These are phyloP conservation scores for Bombylius discolor DNA, from an alignment of 2,888 invertebrate genomes.

Conservation along the genomic window DNA sequence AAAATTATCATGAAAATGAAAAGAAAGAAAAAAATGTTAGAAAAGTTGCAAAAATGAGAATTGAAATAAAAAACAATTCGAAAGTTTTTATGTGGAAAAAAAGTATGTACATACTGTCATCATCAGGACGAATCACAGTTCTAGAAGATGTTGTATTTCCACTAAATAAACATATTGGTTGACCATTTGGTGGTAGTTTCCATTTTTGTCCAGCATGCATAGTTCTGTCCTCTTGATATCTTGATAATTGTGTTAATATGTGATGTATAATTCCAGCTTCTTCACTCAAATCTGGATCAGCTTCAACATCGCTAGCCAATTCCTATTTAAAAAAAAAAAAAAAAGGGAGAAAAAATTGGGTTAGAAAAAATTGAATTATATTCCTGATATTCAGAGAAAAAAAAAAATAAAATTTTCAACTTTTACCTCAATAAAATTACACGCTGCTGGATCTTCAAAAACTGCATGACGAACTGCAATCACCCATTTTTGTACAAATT, in stretches of 20 bases:
- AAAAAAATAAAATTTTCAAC: not conserved
- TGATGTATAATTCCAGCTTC: constrained; percentile 57
- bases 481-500: constrained; percentile 67
- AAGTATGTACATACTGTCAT: constrained; percentile 47
- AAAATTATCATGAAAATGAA: not conserved
- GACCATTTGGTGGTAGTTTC: constrained; percentile 56
- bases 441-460: constrained; percentile 56
- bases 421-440: constrained; percentile 55
- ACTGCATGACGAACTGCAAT: constrained; percentile 58
- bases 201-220: constrained; percentile 51
- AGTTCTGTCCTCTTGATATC: constrained; percentile 46
- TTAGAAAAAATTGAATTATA: no score
- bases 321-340: constrained; percentile 38
- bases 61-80: no score
- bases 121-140: constrained; percentile 49
- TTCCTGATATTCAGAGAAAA: not conserved
- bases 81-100: no score
- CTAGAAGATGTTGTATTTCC: constrained; percentile 41
- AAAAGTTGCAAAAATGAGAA: no score
- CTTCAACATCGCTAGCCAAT: constrained; percentile 53
- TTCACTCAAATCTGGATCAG: constrained; percentile 51
- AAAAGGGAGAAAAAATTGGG: no score
- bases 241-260: constrained; percentile 48
- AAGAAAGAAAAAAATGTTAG: not conserved
- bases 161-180: constrained; percentile 53